Conservation (phyloP, 1,140 invertebrate genomes). For the Caligus rogercresseyi region DNA sequence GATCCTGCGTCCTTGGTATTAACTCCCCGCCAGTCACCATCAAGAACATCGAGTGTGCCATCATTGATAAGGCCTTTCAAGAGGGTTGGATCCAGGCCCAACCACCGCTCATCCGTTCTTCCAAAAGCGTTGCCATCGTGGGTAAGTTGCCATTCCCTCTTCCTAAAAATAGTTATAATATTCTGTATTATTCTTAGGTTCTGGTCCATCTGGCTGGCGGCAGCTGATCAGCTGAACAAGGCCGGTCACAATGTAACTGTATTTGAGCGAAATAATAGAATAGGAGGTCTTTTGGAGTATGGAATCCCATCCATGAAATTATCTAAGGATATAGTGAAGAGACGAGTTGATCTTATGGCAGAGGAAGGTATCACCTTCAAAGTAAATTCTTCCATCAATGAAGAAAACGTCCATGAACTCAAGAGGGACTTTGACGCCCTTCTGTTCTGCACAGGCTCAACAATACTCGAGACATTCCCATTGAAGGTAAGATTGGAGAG, state of each 20-base stretch:
- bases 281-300: conserved; percentile 87
- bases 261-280: conserved; percentile 84
- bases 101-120: conserved; percentile 51
- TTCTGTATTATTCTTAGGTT: conserved; percentile 38
- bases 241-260: conserved; percentile 79
- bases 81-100: conserved; percentile 81
- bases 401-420: conserved; percentile 56
- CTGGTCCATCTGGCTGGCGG: conserved; percentile 87
- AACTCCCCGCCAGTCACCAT: conserved; percentile 91
- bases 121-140: conserved; percentile 73
- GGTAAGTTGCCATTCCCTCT: neutral
- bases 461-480: conserved; percentile 81
- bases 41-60: conserved; percentile 96
- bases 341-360: conserved; percentile 65
- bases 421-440: conserved; percentile 64
- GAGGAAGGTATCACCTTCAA: conserved; percentile 83
- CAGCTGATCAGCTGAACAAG: conserved; percentile 93
- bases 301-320: conserved; percentile 97
- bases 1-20: conserved; percentile 89
- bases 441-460: conserved; percentile 76
- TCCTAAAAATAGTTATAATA: neutral
- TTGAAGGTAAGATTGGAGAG: conserved; percentile 34
- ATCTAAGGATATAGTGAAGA: conserved; percentile 73
- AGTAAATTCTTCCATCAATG: conserved; percentile 70
- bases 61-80: conserved; percentile 95